A percentile compares a stretch with the other conserved stretches of the same genome.
Evolutionary conservation across 1,140 invertebrate species (phyloP).

Genomic region (Brachionus paranguensis): DNA sequence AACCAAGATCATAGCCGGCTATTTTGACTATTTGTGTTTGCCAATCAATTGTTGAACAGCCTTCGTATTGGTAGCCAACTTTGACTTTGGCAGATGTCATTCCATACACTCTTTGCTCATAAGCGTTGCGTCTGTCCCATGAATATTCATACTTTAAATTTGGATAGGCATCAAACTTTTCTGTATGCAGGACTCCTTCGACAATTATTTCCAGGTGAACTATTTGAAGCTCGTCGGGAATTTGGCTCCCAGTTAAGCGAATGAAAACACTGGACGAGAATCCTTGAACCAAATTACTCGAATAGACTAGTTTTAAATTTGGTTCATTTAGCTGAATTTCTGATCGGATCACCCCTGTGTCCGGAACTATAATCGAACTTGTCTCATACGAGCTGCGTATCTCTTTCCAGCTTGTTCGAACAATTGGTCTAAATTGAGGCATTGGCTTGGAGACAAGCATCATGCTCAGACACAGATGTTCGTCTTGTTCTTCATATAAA

Average conservation of each 20-base stretch:
- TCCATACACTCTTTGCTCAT: constrained; percentile 81
- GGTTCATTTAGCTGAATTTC: constrained; percentile 25
- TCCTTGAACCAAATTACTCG: constrained; percentile 61
- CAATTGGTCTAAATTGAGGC: background rate
- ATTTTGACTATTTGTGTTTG: constrained; percentile 87
- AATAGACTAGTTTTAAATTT: constrained; percentile 2
- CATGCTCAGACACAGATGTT: background rate
- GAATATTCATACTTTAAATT: constrained; percentile 87
- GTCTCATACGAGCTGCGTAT: constrained; percentile 38
- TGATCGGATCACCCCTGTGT: constrained; percentile 40
- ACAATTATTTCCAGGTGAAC: constrained; percentile 81
- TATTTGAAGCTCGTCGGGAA: constrained; percentile 70
- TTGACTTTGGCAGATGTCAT: constrained; percentile 56
- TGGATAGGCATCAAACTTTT: constrained; percentile 88
- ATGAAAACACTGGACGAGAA: constrained; percentile 85
- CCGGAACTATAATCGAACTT: constrained; percentile 41
- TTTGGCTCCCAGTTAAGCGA: constrained; percentile 73
- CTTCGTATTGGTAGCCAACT: constrained; percentile 87
- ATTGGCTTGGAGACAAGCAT: background rate
- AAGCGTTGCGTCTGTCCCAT: constrained; percentile 94
- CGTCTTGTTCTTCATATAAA: background rate
- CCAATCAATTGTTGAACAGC: constrained; percentile 88
- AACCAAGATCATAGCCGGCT: constrained; percentile 89
- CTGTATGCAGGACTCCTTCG: constrained; percentile 80
- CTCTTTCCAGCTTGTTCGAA: constrained; percentile 40